phyloP scores from a whole-genome alignment of 1,140 invertebrate genomes.

The Lepidurus packardi region DNA sequence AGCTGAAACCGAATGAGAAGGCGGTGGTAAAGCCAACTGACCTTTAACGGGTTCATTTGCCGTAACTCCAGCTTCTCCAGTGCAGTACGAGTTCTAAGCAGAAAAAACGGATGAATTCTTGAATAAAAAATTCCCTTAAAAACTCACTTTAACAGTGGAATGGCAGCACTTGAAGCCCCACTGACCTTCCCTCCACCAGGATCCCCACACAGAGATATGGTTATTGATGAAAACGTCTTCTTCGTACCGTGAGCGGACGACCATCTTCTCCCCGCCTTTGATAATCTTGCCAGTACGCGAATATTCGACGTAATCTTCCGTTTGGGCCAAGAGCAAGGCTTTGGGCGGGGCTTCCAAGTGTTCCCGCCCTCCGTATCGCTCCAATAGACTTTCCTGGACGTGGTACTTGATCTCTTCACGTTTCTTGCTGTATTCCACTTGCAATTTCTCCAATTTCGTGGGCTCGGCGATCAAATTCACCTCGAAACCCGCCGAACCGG shows the following conservation, averaged over 20 bases:
- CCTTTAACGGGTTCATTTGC: conserved; percentile 36
- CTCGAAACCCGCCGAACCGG: conserved; percentile 86
- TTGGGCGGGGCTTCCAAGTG: conserved; percentile 80
- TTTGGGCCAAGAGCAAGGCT: conserved; percentile 84
- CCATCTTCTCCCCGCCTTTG: conserved; percentile 73
- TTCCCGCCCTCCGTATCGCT: conserved; percentile 86
- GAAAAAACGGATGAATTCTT: conserved; percentile 30
- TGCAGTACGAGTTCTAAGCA: conserved; percentile 71
- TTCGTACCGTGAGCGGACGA: conserved; percentile 84
- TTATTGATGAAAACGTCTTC: conserved; percentile 91
- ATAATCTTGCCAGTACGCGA: conserved; percentile 82
- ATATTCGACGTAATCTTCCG: conserved; percentile 94
- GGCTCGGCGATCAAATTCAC: conserved; percentile 95
- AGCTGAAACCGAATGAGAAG: not conserved
- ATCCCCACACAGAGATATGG: conserved; percentile 91
- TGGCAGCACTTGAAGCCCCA: conserved; percentile 98
- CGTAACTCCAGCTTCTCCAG: conserved; percentile 68
- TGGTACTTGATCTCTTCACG: conserved; percentile 76
- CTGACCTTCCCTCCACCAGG: conserved; percentile 80
- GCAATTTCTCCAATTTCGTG: conserved; percentile 88
- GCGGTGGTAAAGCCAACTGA: conserved; percentile 19
- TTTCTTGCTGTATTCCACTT: conserved; percentile 83
- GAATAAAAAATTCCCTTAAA: conserved; percentile 48
- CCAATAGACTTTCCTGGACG: conserved; percentile 68
- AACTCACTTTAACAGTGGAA: conserved; percentile 66